These are phyloP conservation scores for Amblyornis subalaris DNA, from an alignment of 2,113 vertebrate species.

Conservation along the genomic window DNA sequence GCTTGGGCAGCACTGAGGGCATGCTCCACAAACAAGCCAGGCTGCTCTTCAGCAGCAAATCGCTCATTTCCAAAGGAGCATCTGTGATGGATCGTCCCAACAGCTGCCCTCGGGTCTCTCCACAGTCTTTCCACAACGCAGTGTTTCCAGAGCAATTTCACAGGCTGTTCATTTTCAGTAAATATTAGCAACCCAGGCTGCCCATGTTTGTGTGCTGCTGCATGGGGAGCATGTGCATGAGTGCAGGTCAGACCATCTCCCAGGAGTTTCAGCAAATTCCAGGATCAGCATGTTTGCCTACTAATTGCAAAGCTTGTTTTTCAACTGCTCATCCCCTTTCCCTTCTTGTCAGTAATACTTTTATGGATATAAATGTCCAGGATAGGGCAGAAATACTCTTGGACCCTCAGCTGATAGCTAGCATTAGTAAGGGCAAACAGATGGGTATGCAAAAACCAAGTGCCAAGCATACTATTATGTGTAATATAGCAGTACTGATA, in stretches of 20 bases:
- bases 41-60: not conserved
- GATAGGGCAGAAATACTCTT: not conserved
- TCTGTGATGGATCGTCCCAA: not conserved
- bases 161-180: constrained; percentile 43
- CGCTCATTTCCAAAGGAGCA: constrained; percentile 14
- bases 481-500: not conserved
- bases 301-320: not conserved
- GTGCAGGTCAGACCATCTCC: not conserved
- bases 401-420: not conserved
- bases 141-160: constrained; percentile 39
- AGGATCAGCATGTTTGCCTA: not conserved
- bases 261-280: not conserved
- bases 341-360: not conserved
- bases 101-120: constrained; percentile 1
- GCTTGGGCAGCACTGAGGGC: not conserved
- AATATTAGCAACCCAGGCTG: not conserved
- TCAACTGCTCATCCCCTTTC: not conserved
- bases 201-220: not conserved
- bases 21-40: not conserved
- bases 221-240: accelerated
- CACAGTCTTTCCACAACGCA: not conserved
- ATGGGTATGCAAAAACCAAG: not conserved
- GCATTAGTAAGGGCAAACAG: not conserved
- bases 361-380: not conserved
- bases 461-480: not conserved